phyloP scores from a whole-genome alignment of 2,797 vertebrate genomes.

The Oryzias sinensis region DNA sequence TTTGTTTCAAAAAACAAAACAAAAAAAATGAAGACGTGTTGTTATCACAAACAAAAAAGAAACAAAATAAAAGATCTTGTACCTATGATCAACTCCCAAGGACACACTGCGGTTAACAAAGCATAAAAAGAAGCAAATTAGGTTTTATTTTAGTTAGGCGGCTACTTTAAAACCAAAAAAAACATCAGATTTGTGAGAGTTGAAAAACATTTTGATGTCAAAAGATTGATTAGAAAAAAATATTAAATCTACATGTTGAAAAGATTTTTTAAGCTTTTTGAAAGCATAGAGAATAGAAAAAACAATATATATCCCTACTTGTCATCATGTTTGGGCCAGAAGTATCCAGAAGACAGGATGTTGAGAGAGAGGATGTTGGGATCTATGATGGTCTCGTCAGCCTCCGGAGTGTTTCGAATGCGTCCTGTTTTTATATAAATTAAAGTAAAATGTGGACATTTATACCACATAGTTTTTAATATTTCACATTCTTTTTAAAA shows the following conservation, averaged over 20 bases:
- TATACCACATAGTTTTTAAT: not conserved
- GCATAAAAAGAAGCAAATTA: constrained; percentile 72
- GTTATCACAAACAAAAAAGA: constrained; percentile 17
- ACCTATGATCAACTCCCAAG: constrained; percentile 93
- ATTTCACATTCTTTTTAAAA: not conserved
- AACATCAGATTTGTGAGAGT: constrained; percentile 74
- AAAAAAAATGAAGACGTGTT: constrained; percentile 9
- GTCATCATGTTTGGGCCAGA: constrained; percentile 91
- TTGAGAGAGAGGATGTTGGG: constrained; percentile 98
- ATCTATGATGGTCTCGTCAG: constrained; percentile 94
- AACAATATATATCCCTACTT: constrained; percentile 75
- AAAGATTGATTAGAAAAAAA: not conserved
- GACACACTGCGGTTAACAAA: constrained; percentile 82
- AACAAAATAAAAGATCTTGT: constrained; percentile 64
- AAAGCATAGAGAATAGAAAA: not conserved
- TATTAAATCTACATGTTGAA: too few species aligned
- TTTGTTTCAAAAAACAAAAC: not conserved
- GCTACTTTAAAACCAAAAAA: constrained; percentile 35
- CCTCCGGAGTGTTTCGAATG: constrained; percentile 95
- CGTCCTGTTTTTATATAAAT: constrained; percentile 76
- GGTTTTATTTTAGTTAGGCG: constrained; percentile 28
- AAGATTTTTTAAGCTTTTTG: not conserved
- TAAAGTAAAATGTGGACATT: not conserved
- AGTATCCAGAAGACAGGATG: constrained; percentile 90
- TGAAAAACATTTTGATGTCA: constrained; percentile 62